Conservation (phyloP, 2,888 invertebrate species). For the Apotomis turbidana region DNA sequence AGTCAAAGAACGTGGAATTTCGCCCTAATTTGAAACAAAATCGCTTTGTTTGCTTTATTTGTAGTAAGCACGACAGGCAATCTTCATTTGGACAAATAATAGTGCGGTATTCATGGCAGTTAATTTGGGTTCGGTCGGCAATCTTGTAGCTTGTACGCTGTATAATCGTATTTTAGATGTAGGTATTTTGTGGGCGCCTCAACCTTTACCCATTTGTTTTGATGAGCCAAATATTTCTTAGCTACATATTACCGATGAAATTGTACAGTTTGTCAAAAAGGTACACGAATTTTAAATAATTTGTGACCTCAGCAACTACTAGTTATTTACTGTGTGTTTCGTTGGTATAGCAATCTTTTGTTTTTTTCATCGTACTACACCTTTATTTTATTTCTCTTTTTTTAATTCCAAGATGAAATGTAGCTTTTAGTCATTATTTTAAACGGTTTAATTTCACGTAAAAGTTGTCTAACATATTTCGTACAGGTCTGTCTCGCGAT, state of each 20-base stretch:
- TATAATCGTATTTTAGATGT: background rate
- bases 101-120: conserved; percentile 26
- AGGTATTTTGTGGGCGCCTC: background rate
- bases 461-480: too few species aligned
- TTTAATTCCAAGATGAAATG: too few species aligned
- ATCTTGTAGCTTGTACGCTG: conserved; percentile 5
- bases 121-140: conserved; percentile 29
- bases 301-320: too few species aligned
- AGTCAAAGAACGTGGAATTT: conserved; percentile 41
- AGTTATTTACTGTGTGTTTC: too few species aligned
- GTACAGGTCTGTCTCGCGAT: too few species aligned
- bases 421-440: too few species aligned
- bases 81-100: conserved; percentile 37
- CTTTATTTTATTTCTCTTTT: too few species aligned
- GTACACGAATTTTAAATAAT: too few species aligned
- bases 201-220: background rate
- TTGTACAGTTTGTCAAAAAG: too few species aligned
- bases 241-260: background rate
- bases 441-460: too few species aligned
- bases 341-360: too few species aligned
- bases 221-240: background rate
- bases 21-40: conserved; percentile 39
- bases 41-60: conserved; percentile 41
- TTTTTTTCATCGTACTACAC: too few species aligned
- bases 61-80: conserved; percentile 35